Conservation (phyloP, 2,113 vertebrate genomes). For the Nymphicus hollandicus region DNA sequence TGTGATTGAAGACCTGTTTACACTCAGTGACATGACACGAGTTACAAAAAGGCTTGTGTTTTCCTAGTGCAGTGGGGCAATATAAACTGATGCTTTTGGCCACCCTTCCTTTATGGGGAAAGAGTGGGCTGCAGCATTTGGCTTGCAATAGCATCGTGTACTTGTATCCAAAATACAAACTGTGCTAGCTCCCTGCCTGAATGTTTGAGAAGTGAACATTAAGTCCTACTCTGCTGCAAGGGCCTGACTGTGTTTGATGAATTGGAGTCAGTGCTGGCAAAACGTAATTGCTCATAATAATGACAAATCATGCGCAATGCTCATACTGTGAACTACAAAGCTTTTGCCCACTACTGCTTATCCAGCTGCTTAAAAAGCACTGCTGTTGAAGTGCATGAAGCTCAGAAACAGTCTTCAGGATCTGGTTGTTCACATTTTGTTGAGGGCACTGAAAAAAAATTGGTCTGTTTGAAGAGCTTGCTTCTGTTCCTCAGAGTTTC, state of each 20-base stretch:
- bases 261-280: neutral
- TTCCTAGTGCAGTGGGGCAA: neutral
- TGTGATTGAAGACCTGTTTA: neutral
- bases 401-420: neutral
- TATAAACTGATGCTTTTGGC: neutral
- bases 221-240: neutral
- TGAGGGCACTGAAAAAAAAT: neutral
- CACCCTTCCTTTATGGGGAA: neutral
- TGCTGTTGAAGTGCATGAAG: neutral
- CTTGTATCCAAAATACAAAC: neutral
- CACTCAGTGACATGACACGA: fast-evolving
- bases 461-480: neutral
- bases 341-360: neutral
- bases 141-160: neutral
- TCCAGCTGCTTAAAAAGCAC: neutral
- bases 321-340: neutral
- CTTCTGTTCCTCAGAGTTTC: neutral
- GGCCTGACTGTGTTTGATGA: neutral
- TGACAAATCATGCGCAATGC: neutral
- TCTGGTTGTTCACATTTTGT: neutral
- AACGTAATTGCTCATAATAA: neutral
- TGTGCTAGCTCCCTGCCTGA: neutral
- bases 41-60: neutral
- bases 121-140: neutral
- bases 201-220: neutral